Evolutionary conservation across 2,113 vertebrate species (phyloP), one percentile per base, ranked within the genome.

Genomic region (Coptodon bakossiorum): DNA sequence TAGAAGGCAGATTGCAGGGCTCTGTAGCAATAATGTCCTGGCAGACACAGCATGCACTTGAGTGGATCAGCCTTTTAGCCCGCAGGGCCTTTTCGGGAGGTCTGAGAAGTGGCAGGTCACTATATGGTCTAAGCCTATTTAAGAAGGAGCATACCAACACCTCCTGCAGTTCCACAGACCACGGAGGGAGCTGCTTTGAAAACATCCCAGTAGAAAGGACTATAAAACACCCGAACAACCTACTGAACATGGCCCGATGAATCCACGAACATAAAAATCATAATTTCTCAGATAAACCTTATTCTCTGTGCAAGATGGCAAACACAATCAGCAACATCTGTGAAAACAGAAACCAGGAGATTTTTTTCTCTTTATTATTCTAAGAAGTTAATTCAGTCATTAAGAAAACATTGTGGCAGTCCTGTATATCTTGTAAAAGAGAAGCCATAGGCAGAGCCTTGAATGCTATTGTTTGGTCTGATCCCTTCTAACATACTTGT

Each of bases 81-180:
- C 50, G 57, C 56, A 83, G 90, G 93, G 86, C 84, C 83, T 91
- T 93, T 95, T 93, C 56, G 53, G 93, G 94, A 94, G 95, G 92
- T 93, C 93, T 93, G 88, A 90, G 86, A 89, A 94, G 92, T 93
- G 89, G 90, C 91, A 92, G 96, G 92, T 95, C 91, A 94, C 92
- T 94, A 89, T 85, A 93, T 79, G 89, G 85, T 84, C 81, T 93
- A 92, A 91, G 92, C 89, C 91, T 88, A 82, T 92, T 93, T 92
- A 92, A 87, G 86, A 84, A 86, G 89, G 90, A 91, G 92, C 88
- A 94, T 93, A 92, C 92, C 93, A 92, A 84, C 87, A 85, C 93
- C 93, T 93, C 89, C 90, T 94, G 87, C 83, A 90, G 91, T 80
- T 91, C 86, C 86, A 45, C 81, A 78, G 84, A 86, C 40, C 36